Conservation (phyloP, 2,888 invertebrate genomes). For the Pachycephus smyrnensis region DNA sequence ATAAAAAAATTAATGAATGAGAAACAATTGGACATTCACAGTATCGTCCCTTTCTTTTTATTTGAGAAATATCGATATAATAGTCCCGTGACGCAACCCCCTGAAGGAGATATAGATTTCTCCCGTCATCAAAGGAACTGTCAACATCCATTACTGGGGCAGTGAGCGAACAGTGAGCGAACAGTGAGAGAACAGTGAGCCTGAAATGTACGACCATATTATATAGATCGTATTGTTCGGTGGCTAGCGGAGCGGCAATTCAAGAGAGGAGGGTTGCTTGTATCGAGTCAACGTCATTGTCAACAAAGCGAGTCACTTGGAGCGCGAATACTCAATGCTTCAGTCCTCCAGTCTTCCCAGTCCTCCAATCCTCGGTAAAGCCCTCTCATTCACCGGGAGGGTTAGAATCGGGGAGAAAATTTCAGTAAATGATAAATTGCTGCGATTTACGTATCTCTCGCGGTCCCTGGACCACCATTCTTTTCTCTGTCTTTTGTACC, state of each 20-base stretch:
- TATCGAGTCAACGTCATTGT: constrained; percentile 39
- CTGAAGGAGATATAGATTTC: background rate
- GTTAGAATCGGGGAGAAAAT: constrained; percentile 22
- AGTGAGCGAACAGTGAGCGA: constrained; percentile 32
- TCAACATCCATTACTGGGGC: constrained; percentile 45
- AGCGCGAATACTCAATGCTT: constrained; percentile 24
- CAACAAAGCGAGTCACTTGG: constrained; percentile 32
- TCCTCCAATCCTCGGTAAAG: constrained; percentile 17
- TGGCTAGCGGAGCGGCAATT: constrained; percentile 41
- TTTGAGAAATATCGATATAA: background rate
- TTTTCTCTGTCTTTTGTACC: constrained; percentile 10
- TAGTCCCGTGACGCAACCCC: background rate
- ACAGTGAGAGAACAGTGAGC: constrained; percentile 33
- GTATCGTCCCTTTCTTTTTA: background rate
- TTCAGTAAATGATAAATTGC: constrained; percentile 31
- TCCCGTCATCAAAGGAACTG: constrained; percentile 46
- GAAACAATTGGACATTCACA: background rate
- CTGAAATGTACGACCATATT: constrained; percentile 29
- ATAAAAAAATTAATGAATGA: no score
- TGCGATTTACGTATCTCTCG: constrained; percentile 11
- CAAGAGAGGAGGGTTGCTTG: constrained; percentile 27
- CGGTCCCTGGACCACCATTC: background rate
- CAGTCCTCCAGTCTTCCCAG: constrained; percentile 6
- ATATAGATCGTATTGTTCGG: constrained; percentile 44
- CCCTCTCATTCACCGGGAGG: constrained; percentile 29